Conservation (phyloP, 1,140 invertebrate species). For the Tetragonula clypearis region DNA sequence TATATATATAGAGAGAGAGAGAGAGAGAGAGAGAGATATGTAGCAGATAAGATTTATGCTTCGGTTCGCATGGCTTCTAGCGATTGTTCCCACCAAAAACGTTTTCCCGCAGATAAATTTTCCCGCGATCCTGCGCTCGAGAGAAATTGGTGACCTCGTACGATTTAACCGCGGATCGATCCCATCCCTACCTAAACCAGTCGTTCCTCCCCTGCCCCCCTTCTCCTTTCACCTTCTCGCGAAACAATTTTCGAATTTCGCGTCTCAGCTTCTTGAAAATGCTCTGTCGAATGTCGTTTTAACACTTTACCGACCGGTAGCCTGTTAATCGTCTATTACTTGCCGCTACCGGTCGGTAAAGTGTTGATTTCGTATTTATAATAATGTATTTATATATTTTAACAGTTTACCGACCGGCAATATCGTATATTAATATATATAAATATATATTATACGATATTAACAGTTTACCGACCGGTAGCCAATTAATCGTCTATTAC, state of each 20-base stretch:
- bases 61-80: conserved; percentile 31
- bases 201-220: no score
- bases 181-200: not conserved
- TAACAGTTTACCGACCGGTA: no score
- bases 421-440: no score
- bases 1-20: not conserved
- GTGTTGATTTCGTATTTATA: no score
- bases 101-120: conserved; percentile 9
- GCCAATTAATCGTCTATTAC: no score
- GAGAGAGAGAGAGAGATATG: not conserved
- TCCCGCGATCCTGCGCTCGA: not conserved
- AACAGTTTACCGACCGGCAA: no score
- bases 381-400: no score
- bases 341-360: no score
- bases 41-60: not conserved
- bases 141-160: conserved; percentile 34
- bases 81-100: not conserved
- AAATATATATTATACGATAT: no score
- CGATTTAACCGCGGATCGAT: conserved; percentile 36
- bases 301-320: no score
- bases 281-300: no score
- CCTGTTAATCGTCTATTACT: no score
- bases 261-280: not conserved
- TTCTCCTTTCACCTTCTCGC: not conserved
- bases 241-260: conserved; percentile 16